phyloP scores from a whole-genome alignment of 2,113 vertebrate genomes.

The Rallus limicola region DNA sequence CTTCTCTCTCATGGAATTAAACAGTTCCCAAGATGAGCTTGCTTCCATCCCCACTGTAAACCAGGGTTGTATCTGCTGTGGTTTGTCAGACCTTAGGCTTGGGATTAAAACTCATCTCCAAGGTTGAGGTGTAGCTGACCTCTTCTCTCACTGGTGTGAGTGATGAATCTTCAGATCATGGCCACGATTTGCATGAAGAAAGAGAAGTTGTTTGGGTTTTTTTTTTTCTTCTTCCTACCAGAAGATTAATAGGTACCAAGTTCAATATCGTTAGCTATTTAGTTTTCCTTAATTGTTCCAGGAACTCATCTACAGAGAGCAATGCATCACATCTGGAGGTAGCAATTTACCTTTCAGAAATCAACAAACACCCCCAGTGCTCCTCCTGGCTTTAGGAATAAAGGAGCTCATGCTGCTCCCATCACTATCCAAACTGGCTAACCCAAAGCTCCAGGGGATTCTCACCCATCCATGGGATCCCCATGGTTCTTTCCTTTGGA shows the following conservation, averaged over 20 bases:
- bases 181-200: background rate
- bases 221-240: background rate
- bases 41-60: background rate
- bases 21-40: background rate
- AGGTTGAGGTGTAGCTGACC: background rate
- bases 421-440: background rate
- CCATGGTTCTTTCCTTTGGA: background rate
- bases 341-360: slow-evolving; percentile 3
- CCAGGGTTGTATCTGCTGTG: background rate
- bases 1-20: background rate
- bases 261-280: slow-evolving; percentile 22
- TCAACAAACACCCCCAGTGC: background rate
- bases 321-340: slow-evolving; percentile 26
- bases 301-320: slow-evolving; percentile 21
- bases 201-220: background rate
- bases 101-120: background rate
- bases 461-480: accelerated
- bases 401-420: background rate
- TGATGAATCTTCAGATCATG: background rate
- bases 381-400: background rate
- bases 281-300: slow-evolving; percentile 30
- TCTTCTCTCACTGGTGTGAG: background rate
- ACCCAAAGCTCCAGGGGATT: background rate
- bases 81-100: background rate
- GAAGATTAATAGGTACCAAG: slow-evolving; percentile 25